Evolutionary conservation across 2,888 invertebrate genomes (phyloP).

Genomic region (Cheiracanthium punctorium): DNA sequence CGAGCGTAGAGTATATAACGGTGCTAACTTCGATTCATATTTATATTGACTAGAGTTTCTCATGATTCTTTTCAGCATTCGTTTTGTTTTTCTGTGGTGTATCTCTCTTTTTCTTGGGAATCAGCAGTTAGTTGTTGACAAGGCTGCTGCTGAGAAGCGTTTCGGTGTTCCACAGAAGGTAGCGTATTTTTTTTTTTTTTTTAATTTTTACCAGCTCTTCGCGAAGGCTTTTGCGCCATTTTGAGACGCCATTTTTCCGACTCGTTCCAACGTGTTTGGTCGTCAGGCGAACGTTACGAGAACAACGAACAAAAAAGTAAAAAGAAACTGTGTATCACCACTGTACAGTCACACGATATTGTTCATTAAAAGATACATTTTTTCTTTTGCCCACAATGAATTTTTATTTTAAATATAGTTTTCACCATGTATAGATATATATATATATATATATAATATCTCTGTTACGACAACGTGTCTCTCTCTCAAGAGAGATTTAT

Average conservation of each 20-base stretch:
- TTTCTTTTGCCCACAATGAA: too few species aligned
- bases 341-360: neutral
- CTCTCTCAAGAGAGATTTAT: neutral
- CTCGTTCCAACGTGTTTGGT: constrained; percentile 66
- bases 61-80: constrained; percentile 12
- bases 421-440: too few species aligned
- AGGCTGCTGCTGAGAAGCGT: constrained; percentile 23
- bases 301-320: constrained; percentile 38
- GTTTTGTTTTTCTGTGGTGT: constrained; percentile 20
- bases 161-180: constrained; percentile 29
- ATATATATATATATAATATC: neutral
- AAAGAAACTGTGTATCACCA: neutral
- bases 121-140: constrained; percentile 48
- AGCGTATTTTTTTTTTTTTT: too few species aligned
- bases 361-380: constrained; percentile 13
- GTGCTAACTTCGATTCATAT: constrained; percentile 43
- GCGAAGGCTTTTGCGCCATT: constrained; percentile 33
- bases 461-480: neutral
- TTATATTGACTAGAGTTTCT: constrained; percentile 23
- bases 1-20: constrained; percentile 38
- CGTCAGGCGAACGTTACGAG: constrained; percentile 11
- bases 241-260: constrained; percentile 16
- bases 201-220: too few species aligned
- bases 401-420: neutral
- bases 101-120: constrained; percentile 32